These are phyloP conservation scores for Lepeophtheirus salmonis DNA, from an alignment of 1,140 invertebrate genomes.

Conservation along the genomic window DNA sequence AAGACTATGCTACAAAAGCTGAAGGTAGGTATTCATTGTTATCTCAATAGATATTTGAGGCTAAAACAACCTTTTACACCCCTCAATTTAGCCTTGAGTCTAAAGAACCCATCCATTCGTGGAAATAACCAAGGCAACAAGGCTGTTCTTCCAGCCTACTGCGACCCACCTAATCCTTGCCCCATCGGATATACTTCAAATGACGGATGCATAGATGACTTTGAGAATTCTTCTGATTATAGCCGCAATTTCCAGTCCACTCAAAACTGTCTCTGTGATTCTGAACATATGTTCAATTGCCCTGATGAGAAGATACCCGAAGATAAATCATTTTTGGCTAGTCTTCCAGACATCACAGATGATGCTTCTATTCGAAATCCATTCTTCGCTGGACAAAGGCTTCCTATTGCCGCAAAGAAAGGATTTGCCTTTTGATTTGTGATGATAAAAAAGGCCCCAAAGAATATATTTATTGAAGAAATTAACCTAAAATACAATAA, in stretches of 20 bases:
- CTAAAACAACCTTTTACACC: no score
- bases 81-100: neutral
- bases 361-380: constrained; percentile 44
- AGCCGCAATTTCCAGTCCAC: constrained; percentile 78
- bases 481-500: no score
- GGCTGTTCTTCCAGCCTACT: constrained; percentile 75
- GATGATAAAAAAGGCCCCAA: no score
- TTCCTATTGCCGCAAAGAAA: constrained; percentile 71
- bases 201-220: constrained; percentile 73
- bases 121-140: neutral
- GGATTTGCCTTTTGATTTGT: constrained; percentile 38
- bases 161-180: constrained; percentile 96
- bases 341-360: constrained; percentile 19
- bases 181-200: constrained; percentile 44
- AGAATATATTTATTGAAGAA: no score
- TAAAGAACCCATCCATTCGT: neutral
- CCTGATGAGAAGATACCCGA: constrained; percentile 27
- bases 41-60: neutral
- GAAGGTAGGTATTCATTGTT: neutral
- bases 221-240: constrained; percentile 87
- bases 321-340: constrained; percentile 19
- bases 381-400: constrained; percentile 52
- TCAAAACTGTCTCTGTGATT: constrained; percentile 93
- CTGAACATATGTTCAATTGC: constrained; percentile 95
- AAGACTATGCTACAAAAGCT: neutral